Conservation (phyloP, 64 coral and sea anemone species). For the Montipora foliosa region DNA sequence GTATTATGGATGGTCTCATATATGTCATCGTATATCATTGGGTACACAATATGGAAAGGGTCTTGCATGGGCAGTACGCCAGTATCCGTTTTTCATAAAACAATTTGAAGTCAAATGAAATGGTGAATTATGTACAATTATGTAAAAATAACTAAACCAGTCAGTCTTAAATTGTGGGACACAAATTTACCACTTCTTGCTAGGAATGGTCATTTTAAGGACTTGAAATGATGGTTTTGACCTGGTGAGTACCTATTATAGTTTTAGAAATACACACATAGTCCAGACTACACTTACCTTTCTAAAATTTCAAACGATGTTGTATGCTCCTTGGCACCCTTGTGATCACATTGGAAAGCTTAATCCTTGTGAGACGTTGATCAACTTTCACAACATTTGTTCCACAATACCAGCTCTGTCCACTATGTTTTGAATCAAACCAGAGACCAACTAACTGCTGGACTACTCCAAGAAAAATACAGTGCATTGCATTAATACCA, state of each 20-base stretch:
- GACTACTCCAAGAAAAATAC: background rate
- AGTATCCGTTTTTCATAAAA: background rate
- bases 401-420: constrained; percentile 46
- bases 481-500: constrained; percentile 10
- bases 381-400: constrained; percentile 20
- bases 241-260: too few relatives aligned
- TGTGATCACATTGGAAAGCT: constrained; percentile 34
- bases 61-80: background rate
- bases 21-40: background rate
- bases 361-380: constrained; percentile 25
- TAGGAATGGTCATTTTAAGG: background rate
- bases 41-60: background rate
- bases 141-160: background rate
- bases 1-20: background rate
- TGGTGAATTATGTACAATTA: background rate
- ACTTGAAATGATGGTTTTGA: background rate
- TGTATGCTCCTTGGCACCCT: background rate
- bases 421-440: constrained; percentile 28
- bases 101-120: background rate
- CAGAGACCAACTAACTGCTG: background rate
- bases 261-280: background rate
- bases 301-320: constrained; percentile 45
- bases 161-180: background rate
- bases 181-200: background rate
- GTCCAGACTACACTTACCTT: constrained; percentile 33